phyloP scores from a whole-genome alignment of 2,888 invertebrate species.

The Polydrusus tereticollis region DNA sequence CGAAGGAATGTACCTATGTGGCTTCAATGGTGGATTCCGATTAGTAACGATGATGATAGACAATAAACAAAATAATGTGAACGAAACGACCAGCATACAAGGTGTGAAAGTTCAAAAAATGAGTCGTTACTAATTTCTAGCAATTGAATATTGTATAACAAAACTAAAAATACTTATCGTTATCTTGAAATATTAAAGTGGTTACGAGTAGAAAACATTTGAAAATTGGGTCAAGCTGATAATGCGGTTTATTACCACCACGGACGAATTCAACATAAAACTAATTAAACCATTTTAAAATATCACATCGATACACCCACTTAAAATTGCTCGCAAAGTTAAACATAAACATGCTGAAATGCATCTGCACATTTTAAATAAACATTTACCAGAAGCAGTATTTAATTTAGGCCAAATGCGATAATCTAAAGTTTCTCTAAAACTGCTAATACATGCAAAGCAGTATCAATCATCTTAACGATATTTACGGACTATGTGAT shows the following conservation, averaged over 20 bases:
- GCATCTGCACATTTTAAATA: constrained; percentile 22
- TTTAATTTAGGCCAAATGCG: constrained; percentile 15
- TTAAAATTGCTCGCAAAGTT: constrained; percentile 21
- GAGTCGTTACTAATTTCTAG: too few species aligned
- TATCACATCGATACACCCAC: constrained; percentile 30
- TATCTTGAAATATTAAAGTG: constrained; percentile 23
- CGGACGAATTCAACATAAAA: too few species aligned
- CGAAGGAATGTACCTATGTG: neutral
- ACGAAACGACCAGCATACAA: too few species aligned
- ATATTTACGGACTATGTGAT: neutral
- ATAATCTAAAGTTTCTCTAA: neutral
- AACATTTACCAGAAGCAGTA: neutral
- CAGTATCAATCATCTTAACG: neutral
- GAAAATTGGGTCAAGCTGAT: constrained; percentile 32
- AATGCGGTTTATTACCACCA: constrained; percentile 32
- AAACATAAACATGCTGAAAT: constrained; percentile 26
- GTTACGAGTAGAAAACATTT: constrained; percentile 24
- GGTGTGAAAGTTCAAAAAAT: too few species aligned
- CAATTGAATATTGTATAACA: too few species aligned
- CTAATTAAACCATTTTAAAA: constrained; percentile 28
- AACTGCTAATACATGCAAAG: neutral
- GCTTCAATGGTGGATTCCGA: neutral
- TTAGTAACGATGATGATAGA: neutral
- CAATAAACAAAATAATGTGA: too few species aligned
- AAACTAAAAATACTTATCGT: neutral